Conservation (phyloP, 2,113 vertebrate genomes). For the Macaca fascicularis region T2T-MFA8v1.1 NC_088391.1:59121001-59121500, state of each 20-base stretch:
- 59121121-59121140: slow-evolving; percentile 19
- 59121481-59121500: neutral
- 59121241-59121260: neutral
- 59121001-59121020: slow-evolving; percentile 33
- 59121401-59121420: neutral
- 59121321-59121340: neutral
- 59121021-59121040: slow-evolving; percentile 63
- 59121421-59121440: neutral
- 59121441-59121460: neutral
- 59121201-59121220: neutral
- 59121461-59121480: neutral
- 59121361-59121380: neutral
- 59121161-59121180: slow-evolving; percentile 46
- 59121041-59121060: slow-evolving; percentile 69
- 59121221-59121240: neutral
- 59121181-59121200: slow-evolving; percentile 30
- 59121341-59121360: neutral
- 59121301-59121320: neutral
- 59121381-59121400: neutral
- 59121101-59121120: slow-evolving; percentile 59
- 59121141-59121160: slow-evolving; percentile 17
- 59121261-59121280: neutral
- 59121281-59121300: neutral
- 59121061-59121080: slow-evolving; percentile 61
- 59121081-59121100: slow-evolving; percentile 44